These are phyloP conservation scores for Sapajus apella DNA, from an alignment of 2,113 vertebrate genomes.

Conservation along the genomic window DNA sequence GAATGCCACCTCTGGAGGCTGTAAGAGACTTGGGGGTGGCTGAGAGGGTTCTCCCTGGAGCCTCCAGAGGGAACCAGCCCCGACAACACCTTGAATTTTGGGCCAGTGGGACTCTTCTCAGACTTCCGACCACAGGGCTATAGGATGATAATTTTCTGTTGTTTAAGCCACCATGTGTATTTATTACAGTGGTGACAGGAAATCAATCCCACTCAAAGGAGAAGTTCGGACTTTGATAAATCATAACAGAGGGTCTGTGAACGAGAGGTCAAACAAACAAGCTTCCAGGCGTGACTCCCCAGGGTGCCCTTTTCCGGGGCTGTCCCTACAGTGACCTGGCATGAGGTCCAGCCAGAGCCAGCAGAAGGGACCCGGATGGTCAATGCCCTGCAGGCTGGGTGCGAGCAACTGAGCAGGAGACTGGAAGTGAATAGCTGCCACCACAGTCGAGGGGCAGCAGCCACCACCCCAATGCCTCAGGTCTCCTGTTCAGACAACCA, in stretches of 20 bases:
- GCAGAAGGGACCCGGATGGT: no score
- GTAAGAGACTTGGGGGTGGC: no score
- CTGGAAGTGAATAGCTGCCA: no score
- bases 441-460: no score
- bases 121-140: not conserved
- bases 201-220: not conserved
- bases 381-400: no score
- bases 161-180: not conserved
- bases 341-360: not conserved
- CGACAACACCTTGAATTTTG: no score
- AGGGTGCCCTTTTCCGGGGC: no score
- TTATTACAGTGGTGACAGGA: no score
- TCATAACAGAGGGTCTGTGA: not conserved
- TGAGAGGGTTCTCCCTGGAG: no score
- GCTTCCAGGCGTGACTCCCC: not conserved
- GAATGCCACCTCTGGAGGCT: accelerated
- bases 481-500: no score
- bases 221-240: accelerated
- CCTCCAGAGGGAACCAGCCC: not conserved
- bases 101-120: not conserved
- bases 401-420: no score
- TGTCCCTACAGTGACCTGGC: accelerated
- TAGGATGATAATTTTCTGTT: accelerated
- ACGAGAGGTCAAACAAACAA: accelerated
- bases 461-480: no score